Conservation (phyloP, 2,888 invertebrate genomes). For the Agonopterix arenella region DNA sequence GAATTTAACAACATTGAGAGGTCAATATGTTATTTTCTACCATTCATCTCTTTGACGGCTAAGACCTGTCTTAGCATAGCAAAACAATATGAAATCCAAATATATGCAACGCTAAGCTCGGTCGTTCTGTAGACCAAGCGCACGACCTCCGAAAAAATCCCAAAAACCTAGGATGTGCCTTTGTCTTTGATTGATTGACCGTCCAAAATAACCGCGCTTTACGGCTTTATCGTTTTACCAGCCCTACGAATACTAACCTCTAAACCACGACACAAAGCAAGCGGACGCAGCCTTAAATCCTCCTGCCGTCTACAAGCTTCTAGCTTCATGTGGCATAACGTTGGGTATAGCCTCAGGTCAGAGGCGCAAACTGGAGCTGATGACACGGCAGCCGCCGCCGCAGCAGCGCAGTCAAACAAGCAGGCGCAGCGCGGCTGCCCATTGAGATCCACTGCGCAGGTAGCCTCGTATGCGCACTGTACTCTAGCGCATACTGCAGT, state of each 20-base stretch:
- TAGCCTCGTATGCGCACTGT: slow-evolving; percentile 90
- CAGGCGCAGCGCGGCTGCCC: slow-evolving; percentile 82
- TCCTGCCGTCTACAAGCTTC: slow-evolving; percentile 90
- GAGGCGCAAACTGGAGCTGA: slow-evolving; percentile 87
- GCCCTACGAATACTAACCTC: slow-evolving; percentile 70
- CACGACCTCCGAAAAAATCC: too few species aligned
- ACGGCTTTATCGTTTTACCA: too few species aligned
- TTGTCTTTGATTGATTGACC: too few species aligned
- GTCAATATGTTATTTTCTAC: too few species aligned
- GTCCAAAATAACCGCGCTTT: too few species aligned
- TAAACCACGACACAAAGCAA: slow-evolving; percentile 87
- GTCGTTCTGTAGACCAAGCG: too few species aligned
- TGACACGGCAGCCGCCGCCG: slow-evolving; percentile 67
- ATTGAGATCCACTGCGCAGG: slow-evolving; percentile 87
- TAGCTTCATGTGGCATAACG: slow-evolving; percentile 89
- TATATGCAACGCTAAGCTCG: too few species aligned
- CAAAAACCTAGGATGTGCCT: too few species aligned
- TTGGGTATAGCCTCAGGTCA: slow-evolving; percentile 86
- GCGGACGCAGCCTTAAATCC: slow-evolving; percentile 84
- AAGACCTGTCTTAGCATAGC: too few species aligned
- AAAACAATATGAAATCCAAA: too few species aligned
- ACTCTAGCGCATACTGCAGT: slow-evolving; percentile 87
- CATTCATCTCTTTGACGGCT: too few species aligned
- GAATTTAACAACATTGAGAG: too few species aligned
- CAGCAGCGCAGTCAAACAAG: slow-evolving; percentile 84